Base-by-base conservation (phyloP, 2,113 vertebrate genomes). In the Syngnathus scovelli region DNA sequence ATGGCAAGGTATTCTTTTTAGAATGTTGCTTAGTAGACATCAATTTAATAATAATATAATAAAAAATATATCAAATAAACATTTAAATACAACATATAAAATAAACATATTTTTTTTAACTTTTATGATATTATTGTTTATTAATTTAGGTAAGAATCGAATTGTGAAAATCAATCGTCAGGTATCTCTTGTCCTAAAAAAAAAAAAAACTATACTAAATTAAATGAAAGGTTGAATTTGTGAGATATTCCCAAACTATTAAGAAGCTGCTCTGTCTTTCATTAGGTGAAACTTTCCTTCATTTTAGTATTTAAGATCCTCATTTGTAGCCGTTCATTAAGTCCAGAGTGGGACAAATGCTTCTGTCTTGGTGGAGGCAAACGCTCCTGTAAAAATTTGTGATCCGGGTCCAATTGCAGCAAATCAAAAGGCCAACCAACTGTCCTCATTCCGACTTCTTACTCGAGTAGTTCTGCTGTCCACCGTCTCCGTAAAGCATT, bases 311-410 rank as follows among this genome's bases (percentile, higher is more conserved):
- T 38, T 13, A 33, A 33, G 33, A 36, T 33, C 36, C 58, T 60
- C 58, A 58, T 3, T 58, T 6, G 23, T 37, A 43, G 39, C 21
- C 21, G 13, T 44, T 27, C 39, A 16, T 23, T 62, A 27, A 43
- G 44, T 62, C 9, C 18, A 18, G 39, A 41, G 38, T 19, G 38
- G n/a, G 38, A 44, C 41, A 60, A 60, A 11, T 3, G 15, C 5
- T 19, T 27, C 13, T 9, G 58, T 37, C 58, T 38, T 62, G 61
- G n/a, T 27, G 61, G 61, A 62, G 41, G 61, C 43, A 62, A 62
- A 15, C 27, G 61, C 12, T 62, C 39, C 23, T 7, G 10, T 62
- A 27, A 62, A 62, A 62, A 44, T 62, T 62, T 62, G 39, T 44
- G 61, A 62, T 44, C 41, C 61, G 5, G 41, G 15, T 44, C n/a